Base-by-base conservation (phyloP, 2,113 vertebrate species). In the Cromileptes altivelis region DNA sequence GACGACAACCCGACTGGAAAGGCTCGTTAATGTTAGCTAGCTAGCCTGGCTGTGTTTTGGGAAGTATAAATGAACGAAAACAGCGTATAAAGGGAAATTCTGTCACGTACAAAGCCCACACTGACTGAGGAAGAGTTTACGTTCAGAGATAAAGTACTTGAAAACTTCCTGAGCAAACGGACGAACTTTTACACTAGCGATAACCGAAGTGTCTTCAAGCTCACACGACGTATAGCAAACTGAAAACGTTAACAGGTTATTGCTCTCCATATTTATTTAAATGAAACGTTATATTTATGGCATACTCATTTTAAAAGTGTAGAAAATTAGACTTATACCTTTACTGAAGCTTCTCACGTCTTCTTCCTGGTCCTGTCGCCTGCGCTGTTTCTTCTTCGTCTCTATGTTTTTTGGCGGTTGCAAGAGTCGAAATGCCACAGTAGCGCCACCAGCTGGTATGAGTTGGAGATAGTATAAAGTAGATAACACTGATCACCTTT, bases 351-450 rank as follows among this genome's bases (percentile, higher is more conserved):
- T 89, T 85, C 90, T 86, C 79, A 60, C 42, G 70, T 63, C 84
- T 87, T 85, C 91, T 78, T 73, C 19, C 70, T 77, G 82, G 68
- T 94, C 83, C 85, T n/a, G 81, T 55, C 78, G 67, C 33, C 23
- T 27, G 56, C 23, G 11, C 15, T 50, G 4, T 4, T 50, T 17
- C 15, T 50, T 17, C 17, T 50, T 50, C 17, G 11, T 50, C 49
- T 50, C 3, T 50, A 1, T 37, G 4, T 18, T 50, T 50, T 18
- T 3, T 50, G 42, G 42, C 42, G 9, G 42, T 45, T 45, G 42
- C 42, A 45, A 45, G 2, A 3, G 42, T 45, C 42, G 9, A 45
- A 45, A 45, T 45, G 3, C 2, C 11, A 45, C 8, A 45, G 42
- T 12, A 3, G 42, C 42, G 42, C 42, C 42, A 45, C 42, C 42